Evolutionary conservation across 2,797 vertebrate genomes (phyloP).

Genomic region (Hoplostethus atlanticus): DNA sequence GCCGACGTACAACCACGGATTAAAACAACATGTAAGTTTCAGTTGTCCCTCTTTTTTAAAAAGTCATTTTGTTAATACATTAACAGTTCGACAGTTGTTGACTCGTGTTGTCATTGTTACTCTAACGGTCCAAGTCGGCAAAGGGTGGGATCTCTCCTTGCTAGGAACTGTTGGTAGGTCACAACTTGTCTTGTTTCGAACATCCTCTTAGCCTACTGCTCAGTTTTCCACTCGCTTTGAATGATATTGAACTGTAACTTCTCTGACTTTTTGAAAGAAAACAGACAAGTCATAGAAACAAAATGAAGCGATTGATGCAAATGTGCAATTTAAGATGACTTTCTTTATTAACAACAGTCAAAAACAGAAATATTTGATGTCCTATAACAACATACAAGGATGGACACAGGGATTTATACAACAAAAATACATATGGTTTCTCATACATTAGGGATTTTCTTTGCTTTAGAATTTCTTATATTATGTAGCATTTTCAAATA

Average conservation of each 20-base stretch:
- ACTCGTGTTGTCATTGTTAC: slow-evolving; percentile 3
- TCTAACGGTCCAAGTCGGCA: slow-evolving; percentile 20
- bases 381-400: no score
- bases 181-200: neutral
- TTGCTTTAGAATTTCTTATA: no score
- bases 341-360: no score
- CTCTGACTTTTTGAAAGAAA: no score
- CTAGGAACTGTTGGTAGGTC: slow-evolving; percentile 20
- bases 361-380: no score
- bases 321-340: neutral
- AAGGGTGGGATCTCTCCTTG: slow-evolving; percentile 36
- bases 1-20: slow-evolving; percentile 1
- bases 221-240: neutral
- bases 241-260: fast-evolving
- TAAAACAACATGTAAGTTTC: slow-evolving; percentile 56
- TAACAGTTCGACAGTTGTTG: no score
- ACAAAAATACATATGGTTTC: no score
- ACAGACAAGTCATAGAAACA: neutral
- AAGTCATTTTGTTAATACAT: neutral
- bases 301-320: no score
- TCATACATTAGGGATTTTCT: no score
- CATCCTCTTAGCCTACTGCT: neutral
- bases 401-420: no score
- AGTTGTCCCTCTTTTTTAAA: neutral
- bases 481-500: no score